Evolutionary conservation across 2,797 vertebrate species (phyloP).

Genomic region (Pseudochirops cupreus): DNA sequence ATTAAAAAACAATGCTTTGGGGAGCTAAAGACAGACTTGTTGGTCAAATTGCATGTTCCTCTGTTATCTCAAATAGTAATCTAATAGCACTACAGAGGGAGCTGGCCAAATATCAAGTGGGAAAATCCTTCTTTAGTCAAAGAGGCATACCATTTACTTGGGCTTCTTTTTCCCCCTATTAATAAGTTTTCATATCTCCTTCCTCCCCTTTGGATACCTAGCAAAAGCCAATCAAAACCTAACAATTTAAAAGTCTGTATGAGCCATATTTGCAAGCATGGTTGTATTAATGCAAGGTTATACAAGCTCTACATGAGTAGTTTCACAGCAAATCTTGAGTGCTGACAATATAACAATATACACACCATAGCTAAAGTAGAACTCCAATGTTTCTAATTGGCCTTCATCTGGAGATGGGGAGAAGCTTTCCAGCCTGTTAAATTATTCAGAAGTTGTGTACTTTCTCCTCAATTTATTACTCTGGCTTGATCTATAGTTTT

Average conservation of each 20-base stretch:
- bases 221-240: constrained; percentile 50
- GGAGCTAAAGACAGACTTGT: constrained; percentile 14
- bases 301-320: constrained; percentile 57
- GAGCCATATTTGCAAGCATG: neutral
- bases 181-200: constrained; percentile 57
- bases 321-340: constrained; percentile 66
- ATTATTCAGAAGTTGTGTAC: constrained; percentile 81
- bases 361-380: constrained; percentile 69
- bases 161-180: neutral
- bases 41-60: neutral
- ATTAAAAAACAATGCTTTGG: constrained; percentile 14
- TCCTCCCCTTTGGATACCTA: neutral
- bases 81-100: neutral
- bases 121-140: constrained; percentile 52
- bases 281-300: constrained; percentile 5
- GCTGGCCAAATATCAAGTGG: constrained; percentile 20
- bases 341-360: constrained; percentile 71
- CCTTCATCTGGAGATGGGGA: constrained; percentile 74
- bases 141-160: neutral
- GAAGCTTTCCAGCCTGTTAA: constrained; percentile 77
- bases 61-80: constrained; percentile 13
- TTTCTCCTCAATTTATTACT: constrained; percentile 81
- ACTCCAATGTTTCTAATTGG: constrained; percentile 80
- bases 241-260: constrained; percentile 52
- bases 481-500: constrained; percentile 81